Evolutionary conservation across 2,888 invertebrate genomes (phyloP).

Genomic region (Limnephilus marmoratus): DNA sequence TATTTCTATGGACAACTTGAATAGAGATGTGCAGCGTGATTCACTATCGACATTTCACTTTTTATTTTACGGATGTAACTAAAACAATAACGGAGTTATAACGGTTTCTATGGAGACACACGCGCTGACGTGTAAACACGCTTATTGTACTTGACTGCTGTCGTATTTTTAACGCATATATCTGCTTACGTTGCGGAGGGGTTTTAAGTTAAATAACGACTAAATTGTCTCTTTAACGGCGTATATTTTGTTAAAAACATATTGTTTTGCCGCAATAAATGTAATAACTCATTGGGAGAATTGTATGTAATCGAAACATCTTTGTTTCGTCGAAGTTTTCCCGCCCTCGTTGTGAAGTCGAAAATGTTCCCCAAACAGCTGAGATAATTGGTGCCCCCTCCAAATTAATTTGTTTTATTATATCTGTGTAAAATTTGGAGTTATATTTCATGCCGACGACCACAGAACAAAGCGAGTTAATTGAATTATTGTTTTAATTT

Average conservation of each 20-base stretch:
- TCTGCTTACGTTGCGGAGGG: too few relatives aligned
- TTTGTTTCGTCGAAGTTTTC: slow-evolving; percentile 18
- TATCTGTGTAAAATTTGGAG: slow-evolving; percentile 46
- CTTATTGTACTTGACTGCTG: too few relatives aligned
- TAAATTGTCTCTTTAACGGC: neutral
- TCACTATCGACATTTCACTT: too few relatives aligned
- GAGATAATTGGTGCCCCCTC: slow-evolving; percentile 25
- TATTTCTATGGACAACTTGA: too few relatives aligned
- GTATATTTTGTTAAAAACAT: neutral
- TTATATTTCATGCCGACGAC: slow-evolving; percentile 39
- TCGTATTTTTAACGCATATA: too few relatives aligned
- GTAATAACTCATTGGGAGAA: neutral
- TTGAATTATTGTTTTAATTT: slow-evolving; percentile 64
- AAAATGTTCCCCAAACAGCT: slow-evolving; percentile 19
- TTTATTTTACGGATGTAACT: too few relatives aligned
- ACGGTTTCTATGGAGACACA: too few relatives aligned
- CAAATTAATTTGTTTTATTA: slow-evolving; percentile 47
- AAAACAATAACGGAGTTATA: too few relatives aligned
- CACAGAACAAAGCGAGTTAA: slow-evolving; percentile 58
- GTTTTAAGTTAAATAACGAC: neutral
- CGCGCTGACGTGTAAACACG: too few relatives aligned
- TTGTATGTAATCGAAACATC: neutral
- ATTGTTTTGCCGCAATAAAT: neutral
- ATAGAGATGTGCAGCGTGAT: too few relatives aligned
- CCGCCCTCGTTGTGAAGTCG: neutral